Evolutionary conservation across 2,888 invertebrate species (phyloP).

Genomic region (Amiota minor): DNA sequence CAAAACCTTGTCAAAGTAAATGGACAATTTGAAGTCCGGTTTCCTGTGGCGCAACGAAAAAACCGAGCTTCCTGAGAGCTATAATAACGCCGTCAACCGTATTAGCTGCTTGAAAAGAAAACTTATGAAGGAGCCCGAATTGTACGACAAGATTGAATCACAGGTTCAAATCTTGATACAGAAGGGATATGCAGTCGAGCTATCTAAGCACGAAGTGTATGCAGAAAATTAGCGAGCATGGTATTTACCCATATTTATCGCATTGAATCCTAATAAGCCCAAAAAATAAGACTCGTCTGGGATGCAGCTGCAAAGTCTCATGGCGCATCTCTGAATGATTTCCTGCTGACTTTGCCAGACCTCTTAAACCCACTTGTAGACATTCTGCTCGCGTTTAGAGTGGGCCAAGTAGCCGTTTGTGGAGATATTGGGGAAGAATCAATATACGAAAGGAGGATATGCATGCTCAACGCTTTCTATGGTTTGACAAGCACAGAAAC

Average conservation of each 20-base stretch:
- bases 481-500: neutral
- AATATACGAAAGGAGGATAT: neutral
- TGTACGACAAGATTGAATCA: too few relatives aligned
- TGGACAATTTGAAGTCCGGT: conserved; percentile 4
- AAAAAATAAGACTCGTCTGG: conserved; percentile 19
- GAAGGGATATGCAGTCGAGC: neutral
- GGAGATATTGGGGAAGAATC: neutral
- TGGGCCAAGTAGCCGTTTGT: neutral
- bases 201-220: neutral
- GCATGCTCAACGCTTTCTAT: neutral
- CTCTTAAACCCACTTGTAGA: neutral
- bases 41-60: conserved; percentile 19
- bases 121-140: too few relatives aligned
- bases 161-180: too few relatives aligned
- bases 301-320: neutral
- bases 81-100: neutral
- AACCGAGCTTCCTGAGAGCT: neutral
- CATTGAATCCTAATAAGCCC: conserved; percentile 23
- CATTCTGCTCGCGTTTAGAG: conserved; percentile 2
- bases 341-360: neutral
- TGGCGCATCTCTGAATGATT: neutral
- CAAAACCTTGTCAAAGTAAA: conserved; percentile 14
- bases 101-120: conserved; percentile 12
- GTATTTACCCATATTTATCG: conserved; percentile 25
- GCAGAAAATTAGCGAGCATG: neutral